Evolutionary conservation across 2,888 invertebrate genomes (phyloP).

Genomic region (Drosophila siamana): DNA sequence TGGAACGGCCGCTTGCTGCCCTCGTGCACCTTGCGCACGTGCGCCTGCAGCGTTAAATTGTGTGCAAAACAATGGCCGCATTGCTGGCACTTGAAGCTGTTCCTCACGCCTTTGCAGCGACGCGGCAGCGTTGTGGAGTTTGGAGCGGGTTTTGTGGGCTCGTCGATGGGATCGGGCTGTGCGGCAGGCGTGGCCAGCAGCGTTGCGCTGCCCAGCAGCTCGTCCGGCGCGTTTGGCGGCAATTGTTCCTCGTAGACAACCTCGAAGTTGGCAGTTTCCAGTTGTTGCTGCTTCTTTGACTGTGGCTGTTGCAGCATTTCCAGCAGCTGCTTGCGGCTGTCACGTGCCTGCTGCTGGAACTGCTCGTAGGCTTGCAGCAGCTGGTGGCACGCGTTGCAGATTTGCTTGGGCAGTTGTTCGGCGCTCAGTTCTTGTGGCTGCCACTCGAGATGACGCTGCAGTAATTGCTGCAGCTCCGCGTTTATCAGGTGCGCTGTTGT

Average conservation of each 20-base stretch:
- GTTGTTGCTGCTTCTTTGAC: neutral
- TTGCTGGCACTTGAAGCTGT: constrained; percentile 71
- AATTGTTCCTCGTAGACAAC: constrained; percentile 59
- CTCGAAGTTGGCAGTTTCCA: constrained; percentile 42
- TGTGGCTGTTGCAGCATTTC: constrained; percentile 34
- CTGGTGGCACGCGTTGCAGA: constrained; percentile 66
- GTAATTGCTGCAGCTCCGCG: constrained; percentile 46
- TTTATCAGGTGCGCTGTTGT: constrained; percentile 29
- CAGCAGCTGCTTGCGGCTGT: constrained; percentile 59
- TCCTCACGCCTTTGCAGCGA: constrained; percentile 57
- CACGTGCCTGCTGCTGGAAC: constrained; percentile 65
- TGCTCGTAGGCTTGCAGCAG: constrained; percentile 57
- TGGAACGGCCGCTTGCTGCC: constrained; percentile 80
- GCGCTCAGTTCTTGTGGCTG: constrained; percentile 20
- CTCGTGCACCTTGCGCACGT: constrained; percentile 81
- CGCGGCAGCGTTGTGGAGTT: neutral
- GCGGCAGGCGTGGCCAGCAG: neutral
- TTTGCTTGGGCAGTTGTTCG: constrained; percentile 53
- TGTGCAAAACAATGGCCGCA: constrained; percentile 80
- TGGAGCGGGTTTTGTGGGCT: constrained; percentile 1
- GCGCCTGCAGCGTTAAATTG: constrained; percentile 76
- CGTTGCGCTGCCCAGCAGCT: neutral
- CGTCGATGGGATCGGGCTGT: constrained; percentile 69
- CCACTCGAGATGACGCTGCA: constrained; percentile 54
- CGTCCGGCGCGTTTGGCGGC: constrained; percentile 29